Evolutionary conservation across 2,888 invertebrate genomes (phyloP).

Genomic region (Torymus aiolomorphi): DNA sequence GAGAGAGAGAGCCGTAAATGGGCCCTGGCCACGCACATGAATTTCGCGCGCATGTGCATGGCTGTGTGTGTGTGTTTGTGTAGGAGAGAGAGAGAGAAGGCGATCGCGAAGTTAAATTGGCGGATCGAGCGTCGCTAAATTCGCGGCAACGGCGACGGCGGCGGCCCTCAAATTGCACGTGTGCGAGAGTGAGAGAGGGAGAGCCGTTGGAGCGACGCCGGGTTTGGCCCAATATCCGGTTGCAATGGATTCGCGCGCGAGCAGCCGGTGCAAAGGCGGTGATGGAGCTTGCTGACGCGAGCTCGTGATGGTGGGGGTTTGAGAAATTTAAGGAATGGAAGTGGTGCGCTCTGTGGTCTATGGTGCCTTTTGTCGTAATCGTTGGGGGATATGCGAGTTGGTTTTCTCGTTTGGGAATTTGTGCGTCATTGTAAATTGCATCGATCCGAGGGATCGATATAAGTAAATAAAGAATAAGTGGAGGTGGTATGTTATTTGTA

Average conservation of each 20-base stretch:
- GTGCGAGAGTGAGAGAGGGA: constrained; percentile 10
- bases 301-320: no score
- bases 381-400: no score
- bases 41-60: constrained; percentile 11
- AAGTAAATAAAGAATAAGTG: no score
- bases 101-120: constrained; percentile 58
- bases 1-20: constrained; percentile 65
- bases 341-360: no score
- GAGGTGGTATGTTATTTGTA: no score
- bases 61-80: not conserved
- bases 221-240: constrained; percentile 51
- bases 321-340: no score
- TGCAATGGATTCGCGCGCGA: constrained; percentile 42
- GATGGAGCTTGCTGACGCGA: no score
- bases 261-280: no score
- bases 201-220: constrained; percentile 5
- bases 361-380: no score
- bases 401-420: no score
- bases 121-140: constrained; percentile 57
- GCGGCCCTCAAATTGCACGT: constrained; percentile 55
- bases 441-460: no score
- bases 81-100: constrained; percentile 10
- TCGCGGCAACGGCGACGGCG: constrained; percentile 18
- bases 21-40: constrained; percentile 66
- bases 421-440: no score